Percentiles rank a stretch among this genome's conserved stretches.
Evolutionary conservation across 1,140 invertebrate species (phyloP).

Genomic region (Macrocentrus cingulum): DNA sequence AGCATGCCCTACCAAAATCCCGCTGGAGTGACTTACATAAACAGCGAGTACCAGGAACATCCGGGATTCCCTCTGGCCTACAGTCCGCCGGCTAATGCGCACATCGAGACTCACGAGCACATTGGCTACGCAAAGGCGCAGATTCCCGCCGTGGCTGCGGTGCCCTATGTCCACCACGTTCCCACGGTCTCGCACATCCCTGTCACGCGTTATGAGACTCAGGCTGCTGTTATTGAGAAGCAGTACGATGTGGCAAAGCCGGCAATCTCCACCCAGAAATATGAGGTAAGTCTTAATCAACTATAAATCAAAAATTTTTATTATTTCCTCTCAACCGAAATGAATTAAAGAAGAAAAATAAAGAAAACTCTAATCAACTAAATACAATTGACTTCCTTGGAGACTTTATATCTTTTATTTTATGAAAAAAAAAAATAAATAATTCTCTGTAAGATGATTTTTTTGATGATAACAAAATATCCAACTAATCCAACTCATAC

Average conservation of each 20-base stretch:
- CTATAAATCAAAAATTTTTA: conserved; percentile 15
- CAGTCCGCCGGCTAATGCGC: conserved; percentile 21
- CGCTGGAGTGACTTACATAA: conserved; percentile 56
- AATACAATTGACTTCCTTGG: no score
- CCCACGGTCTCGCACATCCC: conserved; percentile 60
- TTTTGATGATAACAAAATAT: no score
- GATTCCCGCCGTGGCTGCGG: conserved; percentile 47
- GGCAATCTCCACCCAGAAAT: conserved; percentile 56
- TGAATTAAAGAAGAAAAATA: no score
- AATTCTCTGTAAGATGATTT: no score
- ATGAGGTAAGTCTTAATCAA: conserved; percentile 42
- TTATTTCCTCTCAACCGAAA: no score
- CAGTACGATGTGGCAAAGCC: conserved; percentile 61
- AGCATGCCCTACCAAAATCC: conserved; percentile 57
- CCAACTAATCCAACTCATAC: no score
- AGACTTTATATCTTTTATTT: no score
- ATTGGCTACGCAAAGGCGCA: conserved; percentile 46
- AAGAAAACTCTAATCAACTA: no score
- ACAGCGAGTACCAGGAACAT: conserved; percentile 37
- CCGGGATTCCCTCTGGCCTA: conserved; percentile 39
- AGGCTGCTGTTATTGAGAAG: conserved; percentile 60
- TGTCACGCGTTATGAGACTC: conserved; percentile 57
- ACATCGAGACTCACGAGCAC: conserved; percentile 43
- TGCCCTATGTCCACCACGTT: conserved; percentile 59
- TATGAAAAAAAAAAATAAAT: no score